A percentile compares a stretch with the other conserved stretches of the same genome.
phyloP scores from a whole-genome alignment of 2,888 invertebrate species.

The Aethes cnicana region DNA sequence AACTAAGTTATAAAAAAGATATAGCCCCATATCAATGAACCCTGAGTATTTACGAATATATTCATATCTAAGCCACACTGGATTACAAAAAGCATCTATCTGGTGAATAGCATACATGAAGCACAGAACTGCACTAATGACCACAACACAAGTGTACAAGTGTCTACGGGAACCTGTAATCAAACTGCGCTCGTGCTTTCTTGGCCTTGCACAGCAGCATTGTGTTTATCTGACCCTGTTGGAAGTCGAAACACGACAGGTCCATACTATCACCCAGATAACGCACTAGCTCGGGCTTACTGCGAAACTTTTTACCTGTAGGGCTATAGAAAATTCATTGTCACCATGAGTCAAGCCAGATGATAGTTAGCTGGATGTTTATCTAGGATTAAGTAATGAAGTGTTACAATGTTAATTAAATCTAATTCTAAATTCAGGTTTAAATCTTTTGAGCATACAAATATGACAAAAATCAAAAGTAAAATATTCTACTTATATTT shows the following conservation, averaged over 20 bases:
- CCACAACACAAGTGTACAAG: conserved; percentile 76
- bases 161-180: conserved; percentile 84
- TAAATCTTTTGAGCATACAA: too few relatives aligned
- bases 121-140: conserved; percentile 74
- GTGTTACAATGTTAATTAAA: conserved; percentile 45
- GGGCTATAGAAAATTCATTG: conserved; percentile 85
- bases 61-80: conserved; percentile 36
- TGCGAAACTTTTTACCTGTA: conserved; percentile 91
- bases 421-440: neutral
- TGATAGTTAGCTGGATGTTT: conserved; percentile 40
- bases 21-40: conserved; percentile 24
- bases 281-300: conserved; percentile 90
- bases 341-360: conserved; percentile 49
- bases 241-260: conserved; percentile 91
- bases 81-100: conserved; percentile 42
- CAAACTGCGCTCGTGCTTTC: conserved; percentile 86
- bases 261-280: conserved; percentile 90
- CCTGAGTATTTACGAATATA: conserved; percentile 24
- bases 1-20: neutral
- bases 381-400: conserved; percentile 54
- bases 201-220: conserved; percentile 87
- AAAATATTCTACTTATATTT: too few relatives aligned
- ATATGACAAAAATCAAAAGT: too few relatives aligned
- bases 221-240: conserved; percentile 89
- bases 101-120: conserved; percentile 55